Percentiles rank a stretch among this genome's conserved stretches.
These are phyloP conservation scores for Aradophagus sp. DNA, from an alignment of 1,140 invertebrate genomes.

Conservation along the genomic window DNA sequence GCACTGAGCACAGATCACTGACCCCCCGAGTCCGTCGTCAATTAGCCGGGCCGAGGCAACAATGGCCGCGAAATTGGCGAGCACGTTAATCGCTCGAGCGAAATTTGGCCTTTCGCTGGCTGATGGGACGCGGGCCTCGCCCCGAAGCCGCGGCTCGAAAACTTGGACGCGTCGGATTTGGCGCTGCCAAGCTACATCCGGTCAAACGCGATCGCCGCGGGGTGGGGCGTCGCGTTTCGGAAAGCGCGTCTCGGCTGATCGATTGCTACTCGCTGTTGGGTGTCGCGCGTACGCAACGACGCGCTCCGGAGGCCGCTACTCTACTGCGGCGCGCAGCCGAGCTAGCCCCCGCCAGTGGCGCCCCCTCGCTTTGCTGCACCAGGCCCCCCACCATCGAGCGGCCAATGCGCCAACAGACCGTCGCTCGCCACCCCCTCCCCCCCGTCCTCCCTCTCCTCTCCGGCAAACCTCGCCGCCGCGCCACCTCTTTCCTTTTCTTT, in stretches of 20 bases:
- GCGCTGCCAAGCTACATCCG: too few species aligned
- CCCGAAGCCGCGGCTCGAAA: too few species aligned
- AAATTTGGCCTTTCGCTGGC: too few species aligned
- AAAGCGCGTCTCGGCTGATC: too few species aligned
- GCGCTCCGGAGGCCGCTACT: slow-evolving; percentile 71
- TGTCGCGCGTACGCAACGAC: slow-evolving; percentile 30
- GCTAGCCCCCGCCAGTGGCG: slow-evolving; percentile 62
- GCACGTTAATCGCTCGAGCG: too few species aligned
- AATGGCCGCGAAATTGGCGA: slow-evolving; percentile 53
- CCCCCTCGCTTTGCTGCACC: slow-evolving; percentile 42
- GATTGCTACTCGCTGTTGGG: too few species aligned
- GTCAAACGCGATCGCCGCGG: too few species aligned
- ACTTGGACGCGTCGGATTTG: too few species aligned
- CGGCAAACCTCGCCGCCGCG: slow-evolving; percentile 2
- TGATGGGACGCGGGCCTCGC: too few species aligned
- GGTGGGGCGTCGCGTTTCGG: slow-evolving; percentile 21
- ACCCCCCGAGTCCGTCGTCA: slow-evolving; percentile 1
- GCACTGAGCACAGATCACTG: too few species aligned
- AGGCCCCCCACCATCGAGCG: slow-evolving; percentile 35
- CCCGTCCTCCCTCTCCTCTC: too few species aligned
- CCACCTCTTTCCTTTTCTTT: slow-evolving; percentile 33
- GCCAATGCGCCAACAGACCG: slow-evolving; percentile 51
- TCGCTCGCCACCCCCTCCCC: slow-evolving; percentile 23
- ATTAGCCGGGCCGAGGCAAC: slow-evolving; percentile 30
- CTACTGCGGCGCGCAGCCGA: slow-evolving; percentile 69